phyloP scores from a whole-genome alignment of 2,888 invertebrate species.

The Stenodema calcarata region DNA sequence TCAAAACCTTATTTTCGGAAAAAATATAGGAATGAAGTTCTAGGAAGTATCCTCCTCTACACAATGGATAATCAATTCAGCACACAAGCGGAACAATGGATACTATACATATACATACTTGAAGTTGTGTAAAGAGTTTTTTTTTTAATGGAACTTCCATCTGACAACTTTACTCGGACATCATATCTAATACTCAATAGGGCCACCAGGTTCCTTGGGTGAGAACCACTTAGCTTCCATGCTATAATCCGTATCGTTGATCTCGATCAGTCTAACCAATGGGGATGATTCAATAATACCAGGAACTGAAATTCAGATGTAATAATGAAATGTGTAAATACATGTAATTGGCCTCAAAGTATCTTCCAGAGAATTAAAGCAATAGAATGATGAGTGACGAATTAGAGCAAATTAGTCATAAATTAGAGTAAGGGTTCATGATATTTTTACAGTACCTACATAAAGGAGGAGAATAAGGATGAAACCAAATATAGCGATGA shows the following conservation, averaged over 20 bases:
- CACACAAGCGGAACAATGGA: no score
- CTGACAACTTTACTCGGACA: slow-evolving; percentile 59
- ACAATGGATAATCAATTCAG: no score
- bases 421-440: no score
- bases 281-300: slow-evolving; percentile 58
- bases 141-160: slow-evolving; percentile 23
- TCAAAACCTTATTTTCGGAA: no score
- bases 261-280: neutral
- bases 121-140: slow-evolving; percentile 12
- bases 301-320: slow-evolving; percentile 56
- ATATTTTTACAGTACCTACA: no score
- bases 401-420: no score
- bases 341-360: no score
- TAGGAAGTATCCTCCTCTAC: no score
- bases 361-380: neutral
- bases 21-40: no score
- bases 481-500: no score
- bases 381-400: no score
- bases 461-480: no score
- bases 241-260: slow-evolving; percentile 62
- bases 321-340: neutral
- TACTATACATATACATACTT: neutral
- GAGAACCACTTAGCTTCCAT: slow-evolving; percentile 65
- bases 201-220: slow-evolving; percentile 66
- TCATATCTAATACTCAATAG: slow-evolving; percentile 68